A percentile compares a stretch with the other conserved stretches of the same genome.
These are phyloP conservation scores for Oryzias dopingdopingensis DNA, from an alignment of 2,797 vertebrate species.

Conservation along the genomic window DNA sequence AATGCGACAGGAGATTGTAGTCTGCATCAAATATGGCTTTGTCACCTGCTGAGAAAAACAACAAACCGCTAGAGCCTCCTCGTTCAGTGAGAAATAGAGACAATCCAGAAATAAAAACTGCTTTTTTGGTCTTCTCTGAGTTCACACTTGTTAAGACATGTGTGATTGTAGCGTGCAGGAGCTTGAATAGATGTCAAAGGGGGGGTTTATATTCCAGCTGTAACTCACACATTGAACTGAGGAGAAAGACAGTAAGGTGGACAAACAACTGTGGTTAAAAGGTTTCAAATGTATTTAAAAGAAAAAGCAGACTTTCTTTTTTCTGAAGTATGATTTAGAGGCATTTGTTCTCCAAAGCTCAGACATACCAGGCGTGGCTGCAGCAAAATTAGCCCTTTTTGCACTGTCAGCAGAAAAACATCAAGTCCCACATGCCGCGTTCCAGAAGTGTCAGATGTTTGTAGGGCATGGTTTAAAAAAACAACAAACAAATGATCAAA, in stretches of 20 bases:
- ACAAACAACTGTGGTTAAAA: too few relatives aligned
- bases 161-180: conserved; percentile 40
- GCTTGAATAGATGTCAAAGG: conserved; percentile 50
- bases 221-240: too few relatives aligned
- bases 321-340: too few relatives aligned
- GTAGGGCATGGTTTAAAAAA: too few relatives aligned
- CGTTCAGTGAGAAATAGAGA: conserved; percentile 8
- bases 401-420: too few relatives aligned
- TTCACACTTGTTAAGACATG: conserved; percentile 49
- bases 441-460: conserved; percentile 2
- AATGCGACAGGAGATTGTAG: conserved; percentile 16
- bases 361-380: too few relatives aligned
- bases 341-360: too few relatives aligned
- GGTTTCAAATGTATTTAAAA: too few relatives aligned
- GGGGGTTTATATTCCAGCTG: conserved; percentile 34
- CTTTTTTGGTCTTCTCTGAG: not conserved
- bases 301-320: too few relatives aligned
- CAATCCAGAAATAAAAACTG: conserved; percentile 25
- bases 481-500: too few relatives aligned
- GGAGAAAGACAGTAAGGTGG: too few relatives aligned
- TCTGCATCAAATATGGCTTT: conserved; percentile 15
- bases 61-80: conserved; percentile 3
- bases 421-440: not conserved
- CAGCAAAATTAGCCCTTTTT: too few relatives aligned
- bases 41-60: conserved; percentile 10